Evolutionary conservation across 2,113 vertebrate genomes (phyloP), one percentile per base, ranked within the genome.

Genomic region (Poecile atricapillus): DNA sequence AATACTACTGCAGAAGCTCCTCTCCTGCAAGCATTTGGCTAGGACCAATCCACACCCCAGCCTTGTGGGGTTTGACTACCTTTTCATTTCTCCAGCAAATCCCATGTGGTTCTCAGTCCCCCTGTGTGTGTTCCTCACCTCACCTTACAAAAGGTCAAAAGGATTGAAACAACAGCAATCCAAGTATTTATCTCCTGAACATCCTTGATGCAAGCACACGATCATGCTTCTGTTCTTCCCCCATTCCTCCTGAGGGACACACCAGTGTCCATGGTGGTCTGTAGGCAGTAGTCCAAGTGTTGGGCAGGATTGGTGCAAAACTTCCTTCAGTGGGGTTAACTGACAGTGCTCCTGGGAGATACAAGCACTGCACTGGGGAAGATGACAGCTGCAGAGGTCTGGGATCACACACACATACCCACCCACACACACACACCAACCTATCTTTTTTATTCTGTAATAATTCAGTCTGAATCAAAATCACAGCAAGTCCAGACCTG

Each of bases 401-500:
- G 47, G 25, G 33, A 12, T 17, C 59, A 43, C 30, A 62, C 58
- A 35, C 25, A 21, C 11, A 5, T 15, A 6, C 11, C 5, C 22
- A 10, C 13, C 6, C 23, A 6, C 31, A 1, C 4, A 2, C 6
- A 2, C 5, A 0, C 8, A 2, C 10, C 2, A 22, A 2, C 52
- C 16, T 27, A 4, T 22, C 7, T 89, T 89, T 90, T 76, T 44
- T 52, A 16, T 52, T 68, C 44, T 33, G 22, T 60, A 71, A 52
- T 46, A 82, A 64, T 64, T 68, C 39, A 15, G 4, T 63, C n/a
- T 78, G 25, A 82, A 79, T n/a, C 8, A 79, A 82, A 68, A 76
- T 64, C 10, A 15, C 75, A 76, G 39, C 39, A 43, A 39, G 10
- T 68, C 31, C 47, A 74, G 74, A 56, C 30, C 44, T 24, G 24